Conservation (phyloP, 2,888 invertebrate species). For the Pammene fasciana region DNA sequence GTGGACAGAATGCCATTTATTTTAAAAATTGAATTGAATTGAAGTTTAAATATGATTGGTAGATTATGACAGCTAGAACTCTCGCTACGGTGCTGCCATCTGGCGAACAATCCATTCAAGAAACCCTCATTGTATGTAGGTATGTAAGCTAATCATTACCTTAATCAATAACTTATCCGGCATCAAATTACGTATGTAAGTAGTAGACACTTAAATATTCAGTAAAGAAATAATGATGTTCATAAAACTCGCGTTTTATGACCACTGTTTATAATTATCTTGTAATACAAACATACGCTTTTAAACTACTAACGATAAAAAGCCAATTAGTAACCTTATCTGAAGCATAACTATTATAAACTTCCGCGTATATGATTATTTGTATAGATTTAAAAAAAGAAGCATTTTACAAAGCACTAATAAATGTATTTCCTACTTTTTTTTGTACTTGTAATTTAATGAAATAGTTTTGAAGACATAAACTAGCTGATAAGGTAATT, state of each 20-base stretch:
- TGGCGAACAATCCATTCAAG: no score
- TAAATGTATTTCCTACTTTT: no score
- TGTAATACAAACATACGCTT: constrained; percentile 21
- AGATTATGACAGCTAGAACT: no score
- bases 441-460: no score
- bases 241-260: constrained; percentile 12
- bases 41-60: no score
- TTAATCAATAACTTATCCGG: neutral
- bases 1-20: no score
- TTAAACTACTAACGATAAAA: constrained; percentile 8
- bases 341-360: neutral
- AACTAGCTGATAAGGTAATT: no score
- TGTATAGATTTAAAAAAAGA: neutral
- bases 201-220: neutral
- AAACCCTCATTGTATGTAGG: no score
- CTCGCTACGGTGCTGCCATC: no score
- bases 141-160: no score
- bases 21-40: no score
- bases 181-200: neutral
- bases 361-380: neutral
- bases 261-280: constrained; percentile 15
- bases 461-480: no score
- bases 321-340: constrained; percentile 10
- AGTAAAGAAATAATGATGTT: neutral
- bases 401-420: neutral